These are phyloP conservation scores for Polydrusus pterygomalis DNA, from an alignment of 2,888 invertebrate genomes.

Conservation along the genomic window DNA sequence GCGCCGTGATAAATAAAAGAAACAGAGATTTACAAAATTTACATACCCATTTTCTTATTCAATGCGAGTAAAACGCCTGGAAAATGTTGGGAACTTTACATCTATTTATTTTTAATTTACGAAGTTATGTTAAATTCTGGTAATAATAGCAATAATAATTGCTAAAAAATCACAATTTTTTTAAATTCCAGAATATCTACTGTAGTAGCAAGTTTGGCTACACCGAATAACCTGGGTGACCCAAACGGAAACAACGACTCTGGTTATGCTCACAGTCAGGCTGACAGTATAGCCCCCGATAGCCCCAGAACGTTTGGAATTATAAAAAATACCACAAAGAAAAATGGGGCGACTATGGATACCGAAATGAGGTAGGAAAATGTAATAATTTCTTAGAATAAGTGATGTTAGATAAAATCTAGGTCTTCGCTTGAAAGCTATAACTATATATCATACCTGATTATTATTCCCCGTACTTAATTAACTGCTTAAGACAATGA, in stretches of 20 bases:
- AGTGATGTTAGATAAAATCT: too few species aligned
- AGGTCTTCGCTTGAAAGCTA: too few species aligned
- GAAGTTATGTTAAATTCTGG: background rate
- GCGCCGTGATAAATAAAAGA: conserved; percentile 8
- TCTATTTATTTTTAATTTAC: background rate
- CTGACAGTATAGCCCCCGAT: conserved; percentile 72
- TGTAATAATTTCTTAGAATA: background rate
- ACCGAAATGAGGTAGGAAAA: conserved; percentile 69
- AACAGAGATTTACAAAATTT: conserved; percentile 6
- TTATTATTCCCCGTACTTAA: too few species aligned
- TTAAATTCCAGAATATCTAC: conserved; percentile 71
- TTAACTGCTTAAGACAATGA: too few species aligned
- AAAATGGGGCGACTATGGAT: conserved; percentile 69
- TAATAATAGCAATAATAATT: too few species aligned
- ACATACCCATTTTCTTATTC: conserved; percentile 10
- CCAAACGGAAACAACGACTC: conserved; percentile 91
- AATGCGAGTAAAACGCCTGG: background rate
- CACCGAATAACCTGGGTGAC: conserved; percentile 77
- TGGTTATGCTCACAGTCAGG: conserved; percentile 79
- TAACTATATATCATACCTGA: too few species aligned
- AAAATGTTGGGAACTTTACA: background rate
- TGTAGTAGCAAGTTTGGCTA: conserved; percentile 76
- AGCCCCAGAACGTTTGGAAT: conserved; percentile 66
- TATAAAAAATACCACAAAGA: conserved; percentile 55
- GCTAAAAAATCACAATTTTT: background rate